These are phyloP conservation scores for Laterallus jamaicensis DNA, from an alignment of 2,113 vertebrate genomes.

Conservation along the genomic window DNA sequence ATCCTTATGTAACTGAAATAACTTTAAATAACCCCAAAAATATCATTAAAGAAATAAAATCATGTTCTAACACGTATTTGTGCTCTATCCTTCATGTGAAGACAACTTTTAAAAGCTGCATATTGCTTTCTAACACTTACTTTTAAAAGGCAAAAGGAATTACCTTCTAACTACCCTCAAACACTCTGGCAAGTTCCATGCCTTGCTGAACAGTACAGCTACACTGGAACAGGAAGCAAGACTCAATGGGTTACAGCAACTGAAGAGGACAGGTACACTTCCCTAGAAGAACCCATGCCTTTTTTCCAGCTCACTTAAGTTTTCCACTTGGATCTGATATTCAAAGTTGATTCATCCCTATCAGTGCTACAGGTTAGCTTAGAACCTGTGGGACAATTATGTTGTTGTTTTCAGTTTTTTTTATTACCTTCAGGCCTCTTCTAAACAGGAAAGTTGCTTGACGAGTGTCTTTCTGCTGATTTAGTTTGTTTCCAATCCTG, in stretches of 20 bases:
- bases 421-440: conserved; percentile 89
- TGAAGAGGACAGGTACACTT: background rate
- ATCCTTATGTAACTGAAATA: background rate
- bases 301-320: background rate
- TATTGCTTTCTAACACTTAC: background rate
- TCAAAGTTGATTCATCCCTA: background rate
- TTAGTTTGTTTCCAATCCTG: conserved; percentile 79
- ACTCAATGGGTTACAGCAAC: background rate
- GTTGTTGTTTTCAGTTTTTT: background rate
- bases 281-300: background rate
- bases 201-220: background rate
- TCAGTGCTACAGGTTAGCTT: background rate
- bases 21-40: background rate
- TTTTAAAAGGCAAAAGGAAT: background rate
- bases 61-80: background rate
- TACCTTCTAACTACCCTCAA: background rate
- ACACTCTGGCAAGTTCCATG: background rate
- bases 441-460: conserved; percentile 93
- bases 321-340: background rate
- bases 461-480: conserved; percentile 87
- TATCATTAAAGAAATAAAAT: background rate
- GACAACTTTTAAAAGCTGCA: background rate
- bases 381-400: background rate
- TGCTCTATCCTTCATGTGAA: background rate
- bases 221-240: background rate